A percentile compares a stretch with the other conserved stretches of the same genome.
Evolutionary conservation across 2,113 vertebrate genomes (phyloP).

Genomic region (Alaudala cheleensis): DNA sequence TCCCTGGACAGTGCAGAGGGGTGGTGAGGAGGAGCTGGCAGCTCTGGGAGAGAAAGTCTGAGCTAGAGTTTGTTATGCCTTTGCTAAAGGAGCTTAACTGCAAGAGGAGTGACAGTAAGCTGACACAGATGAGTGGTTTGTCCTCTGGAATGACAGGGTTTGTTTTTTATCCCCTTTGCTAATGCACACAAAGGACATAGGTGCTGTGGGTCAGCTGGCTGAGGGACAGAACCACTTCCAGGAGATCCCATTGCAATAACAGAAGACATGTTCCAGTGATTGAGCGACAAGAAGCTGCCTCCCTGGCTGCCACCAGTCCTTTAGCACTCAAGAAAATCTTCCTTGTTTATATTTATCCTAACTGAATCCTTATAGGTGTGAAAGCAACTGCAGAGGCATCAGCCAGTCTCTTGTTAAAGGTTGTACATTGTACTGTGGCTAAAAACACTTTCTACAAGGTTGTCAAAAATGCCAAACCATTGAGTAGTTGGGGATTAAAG

Average conservation of each 20-base stretch:
- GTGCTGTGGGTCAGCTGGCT: not conserved
- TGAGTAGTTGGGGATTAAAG: not conserved
- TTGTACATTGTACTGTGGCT: accelerated
- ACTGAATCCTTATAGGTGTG: not conserved
- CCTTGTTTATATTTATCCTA: not conserved
- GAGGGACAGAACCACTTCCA: not conserved
- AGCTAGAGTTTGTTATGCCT: not conserved
- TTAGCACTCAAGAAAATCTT: not conserved
- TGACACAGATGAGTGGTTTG: not conserved
- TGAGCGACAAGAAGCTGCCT: not conserved
- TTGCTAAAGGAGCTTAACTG: conserved; percentile 1
- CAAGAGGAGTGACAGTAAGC: not conserved
- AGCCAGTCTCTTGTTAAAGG: not conserved
- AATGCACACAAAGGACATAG: not conserved
- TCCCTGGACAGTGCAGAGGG: not conserved
- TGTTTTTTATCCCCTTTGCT: not conserved
- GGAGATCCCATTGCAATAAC: not conserved
- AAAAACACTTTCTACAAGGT: accelerated
- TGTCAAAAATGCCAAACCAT: not conserved
- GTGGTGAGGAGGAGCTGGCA: not conserved
- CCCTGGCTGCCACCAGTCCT: not conserved
- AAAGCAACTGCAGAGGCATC: not conserved
- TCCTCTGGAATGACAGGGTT: not conserved
- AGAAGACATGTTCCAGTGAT: not conserved
- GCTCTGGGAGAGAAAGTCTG: not conserved